Percentiles rank a stretch among this genome's conserved stretches.
Conservation (phyloP, 1,140 invertebrate species). For the Aethina tumida region DNA sequence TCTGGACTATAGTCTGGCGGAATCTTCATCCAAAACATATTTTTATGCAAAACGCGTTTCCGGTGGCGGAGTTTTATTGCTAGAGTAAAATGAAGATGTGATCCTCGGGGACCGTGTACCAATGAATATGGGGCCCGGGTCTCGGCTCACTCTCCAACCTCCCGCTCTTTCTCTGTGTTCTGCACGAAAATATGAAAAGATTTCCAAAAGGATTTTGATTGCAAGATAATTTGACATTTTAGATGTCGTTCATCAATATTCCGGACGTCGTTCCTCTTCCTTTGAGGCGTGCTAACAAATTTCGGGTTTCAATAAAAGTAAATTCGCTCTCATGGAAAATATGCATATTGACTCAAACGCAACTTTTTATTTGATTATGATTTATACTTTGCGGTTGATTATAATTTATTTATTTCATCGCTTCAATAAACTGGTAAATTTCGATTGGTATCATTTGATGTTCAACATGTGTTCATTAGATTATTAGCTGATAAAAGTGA, state of each 20-base stretch:
- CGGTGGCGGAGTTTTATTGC: constrained; percentile 27
- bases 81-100: constrained; percentile 24
- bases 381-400: no score
- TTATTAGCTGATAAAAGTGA: no score
- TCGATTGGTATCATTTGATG: no score
- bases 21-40: constrained; percentile 24
- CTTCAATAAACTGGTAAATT: no score
- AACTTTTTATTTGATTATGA: no score
- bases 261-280: constrained; percentile 11
- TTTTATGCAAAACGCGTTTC: constrained; percentile 29
- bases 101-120: constrained; percentile 12
- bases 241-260: constrained; percentile 25
- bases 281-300: no score
- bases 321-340: no score
- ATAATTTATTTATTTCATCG: no score
- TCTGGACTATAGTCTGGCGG: no score
- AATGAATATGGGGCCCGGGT: constrained; percentile 3
- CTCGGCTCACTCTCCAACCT: neutral
- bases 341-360: no score
- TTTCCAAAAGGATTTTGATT: constrained; percentile 26
- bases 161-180: constrained; percentile 15
- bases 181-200: constrained; percentile 22
- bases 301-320: no score
- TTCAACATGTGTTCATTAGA: no score
- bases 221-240: constrained; percentile 25